Conservation (phyloP, 1,140 invertebrate genomes). For the Drosophila triauraria region DNA sequence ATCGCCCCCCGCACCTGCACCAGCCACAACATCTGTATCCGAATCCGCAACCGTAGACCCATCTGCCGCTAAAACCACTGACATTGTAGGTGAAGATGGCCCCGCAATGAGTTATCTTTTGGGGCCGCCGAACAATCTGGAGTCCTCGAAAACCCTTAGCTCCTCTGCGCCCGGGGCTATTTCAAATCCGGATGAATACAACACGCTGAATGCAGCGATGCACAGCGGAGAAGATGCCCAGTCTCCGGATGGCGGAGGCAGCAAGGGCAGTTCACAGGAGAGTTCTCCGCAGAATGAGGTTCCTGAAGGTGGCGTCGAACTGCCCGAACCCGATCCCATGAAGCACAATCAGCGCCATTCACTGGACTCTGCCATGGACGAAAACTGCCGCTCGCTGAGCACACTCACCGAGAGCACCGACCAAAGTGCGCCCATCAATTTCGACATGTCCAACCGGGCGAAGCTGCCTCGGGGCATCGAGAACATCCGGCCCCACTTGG, state of each 20-base stretch:
- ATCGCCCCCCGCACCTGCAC: conserved; percentile 46
- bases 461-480: conserved; percentile 98
- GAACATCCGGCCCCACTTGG: conserved; percentile 97
- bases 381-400: conserved; percentile 91
- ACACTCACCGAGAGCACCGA: conserved; percentile 95
- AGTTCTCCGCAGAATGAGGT: neutral
- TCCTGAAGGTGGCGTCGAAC: neutral
- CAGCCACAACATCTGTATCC: conserved; percentile 29
- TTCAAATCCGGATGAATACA: conserved; percentile 88
- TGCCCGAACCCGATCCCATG: conserved; percentile 25
- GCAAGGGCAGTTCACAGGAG: conserved; percentile 33
- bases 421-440: conserved; percentile 94
- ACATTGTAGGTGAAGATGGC: conserved; percentile 70
- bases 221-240: conserved; percentile 5
- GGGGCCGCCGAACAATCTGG: conserved; percentile 86
- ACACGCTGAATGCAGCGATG: conserved; percentile 20
- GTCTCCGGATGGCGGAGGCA: conserved; percentile 19
- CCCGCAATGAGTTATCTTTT: conserved; percentile 71
- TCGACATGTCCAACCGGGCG: conserved; percentile 96
- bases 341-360: conserved; percentile 69
- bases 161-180: conserved; percentile 94
- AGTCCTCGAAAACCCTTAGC: conserved; percentile 90
- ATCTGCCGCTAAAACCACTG: conserved; percentile 46
- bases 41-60: conserved; percentile 33
- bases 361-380: conserved; percentile 87